Base-by-base conservation (phyloP, 2,888 invertebrate genomes). In the Onchidella celtica region DNA sequence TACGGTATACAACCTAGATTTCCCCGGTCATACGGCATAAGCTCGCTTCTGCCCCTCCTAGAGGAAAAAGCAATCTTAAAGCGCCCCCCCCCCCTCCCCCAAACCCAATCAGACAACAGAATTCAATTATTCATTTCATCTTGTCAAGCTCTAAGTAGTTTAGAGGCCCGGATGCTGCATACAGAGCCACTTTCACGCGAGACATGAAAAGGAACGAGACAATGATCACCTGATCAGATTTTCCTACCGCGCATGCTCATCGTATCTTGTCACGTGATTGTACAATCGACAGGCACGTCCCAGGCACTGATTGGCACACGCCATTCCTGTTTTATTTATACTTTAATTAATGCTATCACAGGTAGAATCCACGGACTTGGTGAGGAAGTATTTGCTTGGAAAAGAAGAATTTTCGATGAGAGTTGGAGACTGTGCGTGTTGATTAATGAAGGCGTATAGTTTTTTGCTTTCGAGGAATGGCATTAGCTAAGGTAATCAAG, bases 161-260 rank as follows among this genome's bases (percentile, higher is more conserved):
- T 6, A 47, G 47, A 17, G 47, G 6, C 17, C 17, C 17, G 47
- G 47, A 47, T n/a, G n/a, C n/a, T n/a, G n/a, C n/a, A n/a, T n/a
- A n/a, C n/a, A n/a, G n/a, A 68, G 24, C n/a, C 68, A n/a, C 68
- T 68, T 68, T 68, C 68, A 38, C 3, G 68, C 36, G 68, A 68
- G 34, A 14, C 36, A 1, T 34, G 21, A 68, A 38, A 36, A 21
- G 34, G 38, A 36, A n/a, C 36, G n/a, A 9, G 34, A 38, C 14
- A 36, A 9, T n/a, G 14, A 68, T 68, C 68, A 21, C 38, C n/a
- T 4, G 38, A 38, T 38, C n/a, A n/a, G 68, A 68, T 68, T 68
- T 68, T 36, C 6, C 32, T 17, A 11, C 21, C 9, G 65, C 65
- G 29, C 65, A 34, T 4, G 68, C n/a, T 36, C 4, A 38, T 68